Conservation (phyloP, 2,888 invertebrate genomes). For the Acheta domesticus region DNA sequence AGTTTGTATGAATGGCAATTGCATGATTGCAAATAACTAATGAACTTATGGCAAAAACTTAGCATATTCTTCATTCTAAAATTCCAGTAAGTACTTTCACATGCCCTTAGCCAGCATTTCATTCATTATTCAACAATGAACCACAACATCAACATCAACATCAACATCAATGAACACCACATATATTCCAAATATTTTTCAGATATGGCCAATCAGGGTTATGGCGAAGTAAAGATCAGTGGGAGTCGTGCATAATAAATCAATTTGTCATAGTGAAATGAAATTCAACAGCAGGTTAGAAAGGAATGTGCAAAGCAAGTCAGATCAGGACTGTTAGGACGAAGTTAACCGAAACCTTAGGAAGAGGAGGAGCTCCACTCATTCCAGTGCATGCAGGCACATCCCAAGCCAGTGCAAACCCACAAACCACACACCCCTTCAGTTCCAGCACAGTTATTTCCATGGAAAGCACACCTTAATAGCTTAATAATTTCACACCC, state of each 20-base stretch:
- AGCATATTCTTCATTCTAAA: too few species aligned
- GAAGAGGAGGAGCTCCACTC: slow-evolving; percentile 20
- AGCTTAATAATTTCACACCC: background rate
- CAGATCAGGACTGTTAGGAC: slow-evolving; percentile 6
- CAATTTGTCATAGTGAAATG: slow-evolving; percentile 20
- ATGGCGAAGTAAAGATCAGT: slow-evolving; percentile 30
- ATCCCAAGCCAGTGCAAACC: slow-evolving; percentile 24
- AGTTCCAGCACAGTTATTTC: background rate
- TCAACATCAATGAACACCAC: slow-evolving; percentile 37
- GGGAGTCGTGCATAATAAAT: slow-evolving; percentile 28
- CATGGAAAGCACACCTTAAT: background rate
- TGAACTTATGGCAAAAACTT: too few species aligned
- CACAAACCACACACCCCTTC: slow-evolving; percentile 25
- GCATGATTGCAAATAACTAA: too few species aligned
- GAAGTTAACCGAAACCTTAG: background rate
- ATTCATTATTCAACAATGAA: too few species aligned
- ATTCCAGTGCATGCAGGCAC: slow-evolving; percentile 26
- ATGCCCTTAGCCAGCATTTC: too few species aligned
- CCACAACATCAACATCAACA: slow-evolving; percentile 28
- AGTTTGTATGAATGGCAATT: too few species aligned
- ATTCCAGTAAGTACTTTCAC: too few species aligned
- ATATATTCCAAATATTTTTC: slow-evolving; percentile 25
- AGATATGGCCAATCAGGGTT: slow-evolving; percentile 36
- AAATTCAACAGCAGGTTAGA: slow-evolving; percentile 19
- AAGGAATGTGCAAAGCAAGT: slow-evolving; percentile 23